phyloP scores from a whole-genome alignment of 2,113 vertebrate genomes.

The Odocoileus hemionus region DNA sequence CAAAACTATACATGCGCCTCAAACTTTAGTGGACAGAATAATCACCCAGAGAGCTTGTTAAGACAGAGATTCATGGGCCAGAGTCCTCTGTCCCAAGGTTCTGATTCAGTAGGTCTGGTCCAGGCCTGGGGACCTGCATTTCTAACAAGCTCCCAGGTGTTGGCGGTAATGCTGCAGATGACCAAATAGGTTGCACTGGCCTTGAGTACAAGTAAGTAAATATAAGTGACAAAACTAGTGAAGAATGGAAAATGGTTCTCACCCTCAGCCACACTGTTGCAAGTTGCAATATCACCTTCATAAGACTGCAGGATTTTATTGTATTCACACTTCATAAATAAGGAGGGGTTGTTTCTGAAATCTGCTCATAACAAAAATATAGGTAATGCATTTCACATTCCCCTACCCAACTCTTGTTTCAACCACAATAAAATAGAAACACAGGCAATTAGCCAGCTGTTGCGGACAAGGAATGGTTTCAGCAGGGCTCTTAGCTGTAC shows the following conservation, averaged over 20 bases:
- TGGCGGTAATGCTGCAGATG: background rate
- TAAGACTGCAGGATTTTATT: background rate
- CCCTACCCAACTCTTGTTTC: background rate
- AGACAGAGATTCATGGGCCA: background rate
- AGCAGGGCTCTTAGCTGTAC: background rate
- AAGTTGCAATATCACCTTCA: background rate
- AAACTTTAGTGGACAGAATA: background rate
- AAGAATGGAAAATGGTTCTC: background rate
- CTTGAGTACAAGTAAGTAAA: background rate
- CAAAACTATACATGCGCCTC: background rate
- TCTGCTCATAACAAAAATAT: background rate
- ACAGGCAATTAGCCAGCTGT: background rate
- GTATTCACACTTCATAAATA: background rate
- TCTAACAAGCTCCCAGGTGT: background rate
- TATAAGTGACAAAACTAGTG: background rate
- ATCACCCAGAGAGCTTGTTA: background rate
- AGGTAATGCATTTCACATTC: background rate
- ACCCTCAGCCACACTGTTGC: background rate
- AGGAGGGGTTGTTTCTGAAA: background rate
- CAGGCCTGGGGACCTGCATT: background rate
- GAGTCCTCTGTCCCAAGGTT: background rate
- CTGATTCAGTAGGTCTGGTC: background rate
- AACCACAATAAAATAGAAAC: background rate
- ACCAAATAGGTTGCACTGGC: background rate
- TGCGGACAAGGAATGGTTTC: background rate